A percentile compares a stretch with the other conserved stretches of the same genome.
Conservation (phyloP, 2,888 invertebrate species). For the Stenodera caucasica region DNA sequence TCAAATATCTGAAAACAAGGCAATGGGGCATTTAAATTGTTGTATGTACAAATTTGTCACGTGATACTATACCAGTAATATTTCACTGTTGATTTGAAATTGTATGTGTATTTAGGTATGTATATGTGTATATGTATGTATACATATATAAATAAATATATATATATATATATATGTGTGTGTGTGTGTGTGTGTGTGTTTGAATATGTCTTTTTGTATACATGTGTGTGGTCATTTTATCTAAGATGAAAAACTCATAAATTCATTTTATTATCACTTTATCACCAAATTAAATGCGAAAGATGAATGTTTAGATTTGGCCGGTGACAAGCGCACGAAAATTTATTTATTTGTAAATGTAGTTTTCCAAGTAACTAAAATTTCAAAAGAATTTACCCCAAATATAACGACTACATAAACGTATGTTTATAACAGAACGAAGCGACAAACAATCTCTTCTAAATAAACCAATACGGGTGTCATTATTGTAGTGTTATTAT, state of each 20-base stretch:
- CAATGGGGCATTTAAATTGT: slow-evolving; percentile 24
- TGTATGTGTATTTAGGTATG: not conserved
- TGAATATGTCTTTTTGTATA: too few species aligned
- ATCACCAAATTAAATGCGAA: slow-evolving; percentile 18
- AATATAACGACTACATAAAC: too few species aligned
- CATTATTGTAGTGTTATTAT: too few species aligned
- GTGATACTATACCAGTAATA: slow-evolving; percentile 21
- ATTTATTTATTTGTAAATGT: too few species aligned
- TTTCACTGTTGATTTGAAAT: slow-evolving; percentile 22
- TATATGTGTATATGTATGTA: slow-evolving; percentile 9
- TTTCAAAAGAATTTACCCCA: too few species aligned
- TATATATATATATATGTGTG: slow-evolving; percentile 22
- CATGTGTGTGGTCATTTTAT: slow-evolving; percentile 35
- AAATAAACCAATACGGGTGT: too few species aligned
- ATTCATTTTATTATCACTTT: slow-evolving; percentile 33
- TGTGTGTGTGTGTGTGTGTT: not conserved
- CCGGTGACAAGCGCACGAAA: not conserved
- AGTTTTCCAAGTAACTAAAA: too few species aligned
- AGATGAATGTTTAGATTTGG: not conserved
- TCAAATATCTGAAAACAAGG: slow-evolving; percentile 23
- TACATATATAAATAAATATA: too few species aligned
- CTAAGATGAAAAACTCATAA: slow-evolving; percentile 29
- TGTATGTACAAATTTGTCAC: slow-evolving; percentile 28
- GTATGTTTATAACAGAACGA: too few species aligned
- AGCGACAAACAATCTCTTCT: too few species aligned